Evolutionary conservation across 2,888 invertebrate genomes (phyloP).

Genomic region (Scaptomyza flava): DNA sequence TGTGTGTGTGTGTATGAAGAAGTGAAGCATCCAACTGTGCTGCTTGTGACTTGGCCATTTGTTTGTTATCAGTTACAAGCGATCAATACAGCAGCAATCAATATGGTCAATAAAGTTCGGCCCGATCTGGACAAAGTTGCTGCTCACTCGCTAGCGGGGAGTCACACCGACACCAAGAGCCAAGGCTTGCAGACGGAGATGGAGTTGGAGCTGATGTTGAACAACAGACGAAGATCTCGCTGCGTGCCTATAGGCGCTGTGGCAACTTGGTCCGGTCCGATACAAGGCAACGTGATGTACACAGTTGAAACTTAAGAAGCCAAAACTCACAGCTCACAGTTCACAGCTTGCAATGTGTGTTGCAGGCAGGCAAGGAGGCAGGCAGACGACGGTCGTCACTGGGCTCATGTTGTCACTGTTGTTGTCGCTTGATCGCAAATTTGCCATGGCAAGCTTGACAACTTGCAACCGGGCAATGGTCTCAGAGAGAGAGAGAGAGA

Average conservation of each 20-base stretch:
- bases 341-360: constrained; percentile 50
- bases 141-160: constrained; percentile 42
- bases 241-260: constrained; percentile 36
- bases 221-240: constrained; percentile 29
- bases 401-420: constrained; percentile 77
- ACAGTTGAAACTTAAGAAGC: constrained; percentile 72
- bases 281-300: constrained; percentile 76
- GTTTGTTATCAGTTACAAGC: constrained; percentile 70
- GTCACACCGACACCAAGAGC: constrained; percentile 21
- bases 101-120: constrained; percentile 78
- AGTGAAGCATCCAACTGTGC: constrained; percentile 60
- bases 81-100: constrained; percentile 79
- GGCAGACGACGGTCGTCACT: constrained; percentile 55
- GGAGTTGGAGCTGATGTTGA: constrained; percentile 10
- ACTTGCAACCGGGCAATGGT: constrained; percentile 54
- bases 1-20: background rate
- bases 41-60: constrained; percentile 44
- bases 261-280: constrained; percentile 36
- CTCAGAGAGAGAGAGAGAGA: background rate
- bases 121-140: constrained; percentile 3
- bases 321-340: constrained; percentile 44
- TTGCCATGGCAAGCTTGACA: constrained; percentile 77
- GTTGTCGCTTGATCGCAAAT: constrained; percentile 78
- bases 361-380: background rate
- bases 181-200: background rate